Percentiles rank a stretch among this genome's conserved stretches.
phyloP scores from a whole-genome alignment of 2,888 invertebrate species.

The Onthophagus sagittarius region DNA sequence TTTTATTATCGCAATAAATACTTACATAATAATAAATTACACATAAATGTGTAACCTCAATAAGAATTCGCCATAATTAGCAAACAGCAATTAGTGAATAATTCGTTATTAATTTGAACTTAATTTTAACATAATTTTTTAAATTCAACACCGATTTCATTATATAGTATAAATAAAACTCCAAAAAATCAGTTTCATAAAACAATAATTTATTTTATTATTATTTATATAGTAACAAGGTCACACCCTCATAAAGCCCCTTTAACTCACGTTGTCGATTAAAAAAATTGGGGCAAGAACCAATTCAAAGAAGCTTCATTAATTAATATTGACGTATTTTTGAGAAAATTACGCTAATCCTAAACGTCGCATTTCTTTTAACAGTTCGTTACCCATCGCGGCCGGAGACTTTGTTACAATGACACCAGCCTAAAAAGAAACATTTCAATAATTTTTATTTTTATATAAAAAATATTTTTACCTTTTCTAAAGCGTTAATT shows the following conservation, averaged over 20 bases:
- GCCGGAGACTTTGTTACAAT: slow-evolving; percentile 94
- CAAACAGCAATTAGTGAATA: too few species aligned
- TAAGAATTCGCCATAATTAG: too few species aligned
- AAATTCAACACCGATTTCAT: too few species aligned
- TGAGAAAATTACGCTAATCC: slow-evolving; percentile 44
- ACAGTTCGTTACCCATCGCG: slow-evolving; percentile 87
- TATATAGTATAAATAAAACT: background rate
- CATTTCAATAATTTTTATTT: background rate
- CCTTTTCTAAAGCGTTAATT: slow-evolving; percentile 87
- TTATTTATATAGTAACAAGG: background rate
- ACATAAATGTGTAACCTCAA: too few species aligned
- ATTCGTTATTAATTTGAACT: too few species aligned
- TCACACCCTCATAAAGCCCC: background rate
- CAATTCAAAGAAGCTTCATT: background rate
- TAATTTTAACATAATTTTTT: too few species aligned
- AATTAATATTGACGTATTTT: background rate
- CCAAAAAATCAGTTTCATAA: background rate
- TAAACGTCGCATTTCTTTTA: slow-evolving; percentile 85
- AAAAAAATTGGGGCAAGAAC: background rate
- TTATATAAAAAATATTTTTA: slow-evolving; percentile 30
- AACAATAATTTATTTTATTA: background rate
- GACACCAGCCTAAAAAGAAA: slow-evolving; percentile 67
- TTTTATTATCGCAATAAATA: too few species aligned
- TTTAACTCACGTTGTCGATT: background rate
- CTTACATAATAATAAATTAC: too few species aligned